A percentile compares a stretch with the other conserved stretches of the same genome.
phyloP scores from a whole-genome alignment of 1,140 invertebrate genomes.

The Zaprionus inermis region DNA sequence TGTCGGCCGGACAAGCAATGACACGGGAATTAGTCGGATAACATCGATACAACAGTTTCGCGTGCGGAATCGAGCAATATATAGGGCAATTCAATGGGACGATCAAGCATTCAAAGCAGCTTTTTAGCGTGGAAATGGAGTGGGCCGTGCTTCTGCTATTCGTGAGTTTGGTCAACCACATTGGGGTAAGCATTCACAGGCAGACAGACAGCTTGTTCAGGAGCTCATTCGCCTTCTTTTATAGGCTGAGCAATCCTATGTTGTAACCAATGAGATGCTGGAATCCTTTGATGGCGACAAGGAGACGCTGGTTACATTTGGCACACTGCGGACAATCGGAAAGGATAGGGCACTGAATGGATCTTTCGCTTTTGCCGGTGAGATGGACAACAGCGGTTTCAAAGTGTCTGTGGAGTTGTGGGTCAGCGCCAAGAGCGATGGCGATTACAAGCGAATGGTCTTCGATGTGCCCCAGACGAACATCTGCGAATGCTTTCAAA shows the following conservation, averaged over 20 bases:
- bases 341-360: constrained; percentile 69
- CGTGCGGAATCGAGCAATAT: constrained; percentile 52
- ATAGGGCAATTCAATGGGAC: constrained; percentile 31
- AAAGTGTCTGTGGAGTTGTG: constrained; percentile 76
- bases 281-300: constrained; percentile 69
- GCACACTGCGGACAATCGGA: constrained; percentile 56
- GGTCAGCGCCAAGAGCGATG: constrained; percentile 71
- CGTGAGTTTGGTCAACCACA: constrained; percentile 38
- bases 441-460: constrained; percentile 71
- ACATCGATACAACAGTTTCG: constrained; percentile 45
- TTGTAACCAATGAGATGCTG: constrained; percentile 66
- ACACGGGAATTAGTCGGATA: not conserved
- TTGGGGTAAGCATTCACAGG: constrained; percentile 33
- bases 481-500: constrained; percentile 78
- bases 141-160: constrained; percentile 40
- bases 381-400: constrained; percentile 72
- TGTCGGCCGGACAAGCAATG: not conserved
- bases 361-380: constrained; percentile 59
- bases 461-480: constrained; percentile 75
- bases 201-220: not conserved
- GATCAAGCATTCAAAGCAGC: not conserved
- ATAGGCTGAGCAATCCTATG: constrained; percentile 71
- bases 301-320: constrained; percentile 65
- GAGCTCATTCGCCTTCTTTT: not conserved
- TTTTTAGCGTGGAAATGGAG: constrained; percentile 48